A percentile compares a stretch with the other conserved stretches of the same genome.
These are phyloP conservation scores for Numenius phaeopus DNA, from an alignment of 2,797 vertebrate genomes.

Conservation along the genomic window DNA sequence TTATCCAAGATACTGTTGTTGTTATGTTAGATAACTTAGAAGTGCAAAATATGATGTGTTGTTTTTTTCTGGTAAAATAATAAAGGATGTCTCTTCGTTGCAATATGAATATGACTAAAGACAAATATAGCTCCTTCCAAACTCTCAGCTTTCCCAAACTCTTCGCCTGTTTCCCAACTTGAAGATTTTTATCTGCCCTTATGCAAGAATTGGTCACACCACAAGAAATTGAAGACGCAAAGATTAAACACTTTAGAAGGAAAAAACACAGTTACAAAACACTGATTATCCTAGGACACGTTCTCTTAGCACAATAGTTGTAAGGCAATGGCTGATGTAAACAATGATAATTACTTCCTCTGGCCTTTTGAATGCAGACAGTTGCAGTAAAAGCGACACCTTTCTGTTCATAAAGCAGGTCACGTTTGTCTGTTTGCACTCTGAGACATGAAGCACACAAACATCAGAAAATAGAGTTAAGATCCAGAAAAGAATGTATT, in stretches of 20 bases:
- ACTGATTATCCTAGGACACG: not conserved
- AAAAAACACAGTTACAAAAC: not conserved
- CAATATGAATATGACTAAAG: not conserved
- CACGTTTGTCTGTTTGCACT: not conserved
- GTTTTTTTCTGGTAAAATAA: conserved; percentile 20
- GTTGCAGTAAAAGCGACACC: not conserved
- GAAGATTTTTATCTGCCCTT: not conserved
- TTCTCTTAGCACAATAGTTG: not conserved
- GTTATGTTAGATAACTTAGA: not conserved
- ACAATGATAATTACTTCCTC: not conserved
- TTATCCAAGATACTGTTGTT: not conserved
- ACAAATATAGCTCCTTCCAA: not conserved
- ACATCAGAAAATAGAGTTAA: not conserved
- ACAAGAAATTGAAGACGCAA: not conserved
- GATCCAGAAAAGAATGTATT: not conserved
- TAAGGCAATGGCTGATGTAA: not conserved
- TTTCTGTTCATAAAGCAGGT: not conserved
- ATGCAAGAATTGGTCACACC: not conserved
- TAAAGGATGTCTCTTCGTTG: not conserved
- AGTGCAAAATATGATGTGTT: not conserved
- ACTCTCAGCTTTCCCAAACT: not conserved
- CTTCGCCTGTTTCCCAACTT: not conserved
- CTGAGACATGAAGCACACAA: not conserved
- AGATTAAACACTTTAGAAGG: not conserved
- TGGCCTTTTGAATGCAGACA: not conserved